Base-by-base conservation (phyloP, 2,888 invertebrate genomes). In the Deilephila porcellus region DNA sequence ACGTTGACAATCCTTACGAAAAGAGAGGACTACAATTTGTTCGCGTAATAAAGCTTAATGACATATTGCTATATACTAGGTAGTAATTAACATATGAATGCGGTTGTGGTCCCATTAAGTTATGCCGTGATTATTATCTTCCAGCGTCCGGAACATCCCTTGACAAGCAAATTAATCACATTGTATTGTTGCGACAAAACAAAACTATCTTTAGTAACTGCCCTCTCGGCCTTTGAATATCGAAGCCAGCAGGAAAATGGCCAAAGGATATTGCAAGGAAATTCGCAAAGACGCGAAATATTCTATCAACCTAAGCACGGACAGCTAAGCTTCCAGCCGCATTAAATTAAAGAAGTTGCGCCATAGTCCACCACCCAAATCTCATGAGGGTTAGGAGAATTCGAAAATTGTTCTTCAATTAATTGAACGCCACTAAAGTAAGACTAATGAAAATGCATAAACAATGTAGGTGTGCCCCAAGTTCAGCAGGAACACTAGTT, bases 161-260 rank as follows among this genome's bases (percentile, higher is more conserved):
- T n/a, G 56, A 56, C 56, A 56, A n/a, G 56, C n/a, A 56, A 56
- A 56, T 56, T 56, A 56, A 56, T 56, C n/a, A 56, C 56, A 56
- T n/a, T 56, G n/a, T 56, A 56, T 56, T 56, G 56, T 56, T 56
- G 19, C 19, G 56, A 56, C n/a, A 56, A 19, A 56, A 56, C 56
- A n/a, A 56, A 17, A 56, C 56, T 19, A 56, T 56, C 56, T n/a
- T 56, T 56, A 56, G 56, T n/a, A 1, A 56, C 56, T n/a, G n/a
- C n/a, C 56, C 56, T 56, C n/a, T 56, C 56, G 7, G n/a, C 56
- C 56, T 56, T 19, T 56, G 17, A 56, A 56, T 56, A 56, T 56
- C 4, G 56, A 5, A 56, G n/a, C 7, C 2, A 56, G n/a, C 56
- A 56, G 17, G 56, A 56, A 56, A 56, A 56, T 56, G 56, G 5